Evolutionary conservation across 2,113 vertebrate genomes (phyloP), one percentile per base, ranked within the genome.

Genomic region (Alosa alosa): DNA sequence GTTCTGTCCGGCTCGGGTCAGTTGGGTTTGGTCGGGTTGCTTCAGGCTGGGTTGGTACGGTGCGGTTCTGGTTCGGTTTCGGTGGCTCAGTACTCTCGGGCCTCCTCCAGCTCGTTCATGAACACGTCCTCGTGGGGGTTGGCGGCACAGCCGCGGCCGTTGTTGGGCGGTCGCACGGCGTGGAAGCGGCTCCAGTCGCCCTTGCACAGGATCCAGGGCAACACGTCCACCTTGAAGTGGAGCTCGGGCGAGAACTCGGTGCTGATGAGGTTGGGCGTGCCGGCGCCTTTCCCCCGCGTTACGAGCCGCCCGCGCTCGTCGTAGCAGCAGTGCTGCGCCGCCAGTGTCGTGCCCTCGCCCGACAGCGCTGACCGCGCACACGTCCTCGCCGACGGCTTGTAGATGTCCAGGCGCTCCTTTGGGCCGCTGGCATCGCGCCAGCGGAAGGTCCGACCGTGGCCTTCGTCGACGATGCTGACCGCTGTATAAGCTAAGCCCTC

Each of bases 101-200:
- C 97, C 88, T 99, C 97, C 91, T 97, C 96, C 90, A 98, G 92
- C 92, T 98, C 97, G 68, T 96, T 96, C 89, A 96, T 95, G 89
- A 97, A 98, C 84, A 97, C 96, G 0, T 96, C 96, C 89, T 97
- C 95, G 0, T 94, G 50, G 0, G 97, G 97, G 92, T 97, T 99
- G 89, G 97, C 96, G 0, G 94, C 90, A 36, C 97, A 99, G 55
- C 57, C 92, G 0, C 91, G 88, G 78, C 96, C 97, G 0, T 97
- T 98, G 92, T 97, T 98, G 88, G 98, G 97, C 3, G 97, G 97
- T 44, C 97, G 93, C 82, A 96, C 93, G 0, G 92, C 92, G 0
- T 99, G 97, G 90, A 97, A 97, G 20, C 96, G 95, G 91, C 97
- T 99, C 98, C 98, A 99, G 94, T 98, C 97, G 0, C 97, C 97